phyloP scores from a whole-genome alignment of 2,888 invertebrate species.

The Hylaea fasciaria region DNA sequence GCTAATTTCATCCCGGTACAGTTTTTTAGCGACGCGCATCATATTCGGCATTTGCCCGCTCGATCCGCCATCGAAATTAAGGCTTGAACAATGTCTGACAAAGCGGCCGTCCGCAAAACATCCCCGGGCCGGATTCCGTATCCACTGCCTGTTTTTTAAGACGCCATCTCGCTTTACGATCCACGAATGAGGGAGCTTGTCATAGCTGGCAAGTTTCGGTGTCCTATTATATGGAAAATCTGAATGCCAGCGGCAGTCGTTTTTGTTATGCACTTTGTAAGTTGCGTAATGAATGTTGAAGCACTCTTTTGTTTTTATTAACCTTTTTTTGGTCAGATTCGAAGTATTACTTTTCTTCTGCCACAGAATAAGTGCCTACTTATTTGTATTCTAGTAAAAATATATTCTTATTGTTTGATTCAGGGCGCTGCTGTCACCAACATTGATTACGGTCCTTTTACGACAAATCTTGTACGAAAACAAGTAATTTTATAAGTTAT shows the following conservation, averaged over 20 bases:
- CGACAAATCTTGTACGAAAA: too few relatives aligned
- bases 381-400: too few relatives aligned
- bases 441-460: too few relatives aligned
- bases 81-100: slow-evolving; percentile 84
- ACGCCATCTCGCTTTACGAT: slow-evolving; percentile 75
- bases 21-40: slow-evolving; percentile 83
- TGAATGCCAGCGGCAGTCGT: slow-evolving; percentile 65
- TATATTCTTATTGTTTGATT: too few relatives aligned
- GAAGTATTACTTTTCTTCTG: too few relatives aligned
- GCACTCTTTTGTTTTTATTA: slow-evolving; percentile 11
- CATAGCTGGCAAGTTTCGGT: slow-evolving; percentile 81
- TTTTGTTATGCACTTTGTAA: slow-evolving; percentile 31
- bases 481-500: too few relatives aligned
- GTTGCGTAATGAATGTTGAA: slow-evolving; percentile 19
- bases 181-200: slow-evolving; percentile 81
- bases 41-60: slow-evolving; percentile 84
- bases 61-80: slow-evolving; percentile 84
- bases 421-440: too few relatives aligned
- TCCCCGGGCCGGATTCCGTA: slow-evolving; percentile 80
- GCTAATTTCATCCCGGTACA: slow-evolving; percentile 82
- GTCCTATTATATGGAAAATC: slow-evolving; percentile 82
- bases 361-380: too few relatives aligned
- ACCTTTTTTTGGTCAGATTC: not conserved
- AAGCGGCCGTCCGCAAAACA: slow-evolving; percentile 84
- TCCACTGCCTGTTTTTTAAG: slow-evolving; percentile 79